Percentiles rank a stretch among this genome's conserved stretches.
These are phyloP conservation scores for Sebastes aleutianus DNA, from an alignment of 2,797 vertebrate species.

Conservation along the genomic window DNA sequence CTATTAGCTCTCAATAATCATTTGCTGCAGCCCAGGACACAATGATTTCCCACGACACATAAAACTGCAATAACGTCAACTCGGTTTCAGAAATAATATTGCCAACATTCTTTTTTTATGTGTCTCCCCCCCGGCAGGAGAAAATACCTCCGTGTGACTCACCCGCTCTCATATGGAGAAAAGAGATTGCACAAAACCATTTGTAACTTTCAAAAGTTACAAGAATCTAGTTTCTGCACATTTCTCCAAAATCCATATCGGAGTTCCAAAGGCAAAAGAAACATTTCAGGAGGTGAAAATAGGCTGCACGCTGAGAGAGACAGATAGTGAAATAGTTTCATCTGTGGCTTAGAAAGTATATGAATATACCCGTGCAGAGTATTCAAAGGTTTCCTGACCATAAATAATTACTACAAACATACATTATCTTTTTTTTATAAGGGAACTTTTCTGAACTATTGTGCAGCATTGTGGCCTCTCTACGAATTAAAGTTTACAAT, in stretches of 20 bases:
- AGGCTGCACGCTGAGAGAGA: constrained; percentile 16
- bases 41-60: constrained; percentile 95
- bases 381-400: not conserved
- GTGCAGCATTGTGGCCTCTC: not conserved
- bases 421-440: not conserved
- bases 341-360: not conserved
- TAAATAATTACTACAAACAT: not conserved
- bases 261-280: constrained; percentile 22
- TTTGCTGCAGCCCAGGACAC: constrained; percentile 85
- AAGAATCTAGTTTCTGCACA: constrained; percentile 66
- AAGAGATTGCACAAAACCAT: constrained; percentile 58
- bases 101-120: constrained; percentile 77
- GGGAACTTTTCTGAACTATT: not conserved
- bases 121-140: constrained; percentile 67
- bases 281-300: constrained; percentile 27
- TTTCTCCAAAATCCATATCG: constrained; percentile 56
- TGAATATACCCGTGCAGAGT: not conserved
- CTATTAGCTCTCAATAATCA: constrained; percentile 94
- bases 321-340: constrained; percentile 8
- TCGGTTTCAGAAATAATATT: constrained; percentile 86
- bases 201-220: constrained; percentile 73
- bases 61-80: constrained; percentile 91
- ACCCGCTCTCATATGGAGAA: constrained; percentile 53
- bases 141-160: constrained; percentile 69
- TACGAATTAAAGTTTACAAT: not conserved